phyloP scores from a whole-genome alignment of 1,140 invertebrate species.

The Drosophila bocqueti region DNA sequence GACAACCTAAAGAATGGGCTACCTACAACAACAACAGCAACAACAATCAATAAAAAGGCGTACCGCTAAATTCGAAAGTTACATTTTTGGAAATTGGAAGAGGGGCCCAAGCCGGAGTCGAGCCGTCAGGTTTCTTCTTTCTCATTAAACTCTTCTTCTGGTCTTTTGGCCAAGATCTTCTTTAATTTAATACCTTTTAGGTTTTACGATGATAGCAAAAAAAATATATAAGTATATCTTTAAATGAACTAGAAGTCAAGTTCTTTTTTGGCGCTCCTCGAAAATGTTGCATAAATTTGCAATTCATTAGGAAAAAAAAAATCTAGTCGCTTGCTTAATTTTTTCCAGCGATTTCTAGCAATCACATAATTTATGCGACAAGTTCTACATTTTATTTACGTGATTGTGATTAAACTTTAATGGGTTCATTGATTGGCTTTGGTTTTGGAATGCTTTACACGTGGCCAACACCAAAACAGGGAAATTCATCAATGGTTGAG shows the following conservation, averaged over 20 bases:
- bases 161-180: constrained; percentile 33
- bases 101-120: constrained; percentile 5
- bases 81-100: constrained; percentile 80
- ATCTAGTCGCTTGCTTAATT: constrained; percentile 69
- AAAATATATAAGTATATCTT: constrained; percentile 39
- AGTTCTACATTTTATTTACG: constrained; percentile 78
- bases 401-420: constrained; percentile 82
- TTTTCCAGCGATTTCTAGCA: constrained; percentile 57
- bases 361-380: constrained; percentile 81
- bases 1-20: constrained; percentile 81
- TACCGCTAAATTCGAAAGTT: constrained; percentile 83
- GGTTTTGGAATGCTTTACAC: constrained; percentile 65
- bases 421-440: constrained; percentile 79
- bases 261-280: constrained; percentile 78
- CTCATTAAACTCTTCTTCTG: constrained; percentile 78
- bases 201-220: constrained; percentile 66
- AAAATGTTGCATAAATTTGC: constrained; percentile 76
- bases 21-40: constrained; percentile 53
- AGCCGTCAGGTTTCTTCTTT: constrained; percentile 78
- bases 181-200: constrained; percentile 81
- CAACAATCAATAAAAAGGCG: constrained; percentile 77
- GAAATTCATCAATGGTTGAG: constrained; percentile 67
- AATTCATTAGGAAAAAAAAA: constrained; percentile 66
- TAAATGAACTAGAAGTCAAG: constrained; percentile 82
- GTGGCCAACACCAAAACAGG: constrained; percentile 43